Percentiles rank a stretch among this genome's conserved stretches.
These are phyloP conservation scores for Scalopus aquaticus DNA, from an alignment of 2,113 vertebrate genomes.

Conservation along the genomic window DNA sequence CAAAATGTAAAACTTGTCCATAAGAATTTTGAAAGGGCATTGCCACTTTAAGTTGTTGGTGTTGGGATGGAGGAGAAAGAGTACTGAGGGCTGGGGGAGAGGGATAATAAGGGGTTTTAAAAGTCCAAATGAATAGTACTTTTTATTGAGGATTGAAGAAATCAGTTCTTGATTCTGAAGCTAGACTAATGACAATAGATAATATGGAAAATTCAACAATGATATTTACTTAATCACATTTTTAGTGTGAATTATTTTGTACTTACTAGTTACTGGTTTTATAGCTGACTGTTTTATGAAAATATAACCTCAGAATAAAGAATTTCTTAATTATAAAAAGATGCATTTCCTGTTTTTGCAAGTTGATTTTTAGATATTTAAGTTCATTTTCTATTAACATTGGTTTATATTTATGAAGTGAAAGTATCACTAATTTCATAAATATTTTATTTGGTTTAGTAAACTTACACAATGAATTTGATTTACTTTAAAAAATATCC, in stretches of 20 bases:
- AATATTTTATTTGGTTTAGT: background rate
- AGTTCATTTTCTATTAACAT: background rate
- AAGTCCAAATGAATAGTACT: background rate
- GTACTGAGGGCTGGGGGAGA: background rate
- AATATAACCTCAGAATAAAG: background rate
- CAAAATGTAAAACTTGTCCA: background rate
- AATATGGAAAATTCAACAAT: background rate
- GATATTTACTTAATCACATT: background rate
- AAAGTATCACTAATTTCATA: background rate
- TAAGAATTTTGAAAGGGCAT: background rate
- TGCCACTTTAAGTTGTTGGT: background rate
- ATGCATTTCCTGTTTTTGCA: background rate
- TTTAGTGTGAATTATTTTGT: background rate
- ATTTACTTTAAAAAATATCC: conserved; percentile 41
- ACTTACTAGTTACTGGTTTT: background rate
- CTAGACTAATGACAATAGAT: background rate
- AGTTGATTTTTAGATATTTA: background rate
- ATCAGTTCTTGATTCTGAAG: background rate
- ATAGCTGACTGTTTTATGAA: background rate
- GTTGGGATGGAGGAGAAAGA: background rate
- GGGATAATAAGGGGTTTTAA: background rate
- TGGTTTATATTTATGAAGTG: conserved; percentile 10
- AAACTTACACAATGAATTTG: background rate
- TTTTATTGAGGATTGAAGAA: background rate
- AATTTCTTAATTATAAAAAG: background rate